A percentile compares a stretch with the other conserved stretches of the same genome.
These are phyloP conservation scores for Holacanthella duospinosa DNA, from an alignment of 2,888 invertebrate genomes.

Conservation along the genomic window DNA sequence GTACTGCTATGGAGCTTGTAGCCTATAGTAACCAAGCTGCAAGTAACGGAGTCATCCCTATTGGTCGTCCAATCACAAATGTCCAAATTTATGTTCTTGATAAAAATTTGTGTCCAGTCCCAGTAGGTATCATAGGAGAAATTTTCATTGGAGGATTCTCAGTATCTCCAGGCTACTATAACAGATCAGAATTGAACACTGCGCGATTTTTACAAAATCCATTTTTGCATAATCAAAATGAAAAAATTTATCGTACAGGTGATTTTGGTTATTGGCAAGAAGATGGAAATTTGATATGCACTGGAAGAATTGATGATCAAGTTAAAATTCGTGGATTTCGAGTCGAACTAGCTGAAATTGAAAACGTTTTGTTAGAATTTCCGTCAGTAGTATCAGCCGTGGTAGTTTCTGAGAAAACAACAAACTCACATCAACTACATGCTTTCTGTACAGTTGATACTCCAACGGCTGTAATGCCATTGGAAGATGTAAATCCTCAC, in stretches of 20 bases:
- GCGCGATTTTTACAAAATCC: not conserved
- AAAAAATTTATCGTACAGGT: not conserved
- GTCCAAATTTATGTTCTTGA: not conserved
- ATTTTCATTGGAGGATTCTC: not conserved
- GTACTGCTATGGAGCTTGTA: not conserved
- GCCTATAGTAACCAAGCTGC: too few relatives aligned
- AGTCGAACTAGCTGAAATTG: slow-evolving; percentile 1
- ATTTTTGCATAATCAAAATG: not conserved
- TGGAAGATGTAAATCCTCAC: not conserved
- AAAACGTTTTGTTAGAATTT: not conserved
- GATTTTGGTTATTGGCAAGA: not conserved
- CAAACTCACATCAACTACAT: not conserved
- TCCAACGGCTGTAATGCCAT: not conserved
- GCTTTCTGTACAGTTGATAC: not conserved
- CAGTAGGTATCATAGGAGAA: not conserved
- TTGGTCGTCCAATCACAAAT: not conserved
- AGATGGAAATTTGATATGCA: not conserved
- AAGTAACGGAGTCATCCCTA: not conserved
- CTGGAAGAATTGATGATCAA: not conserved
- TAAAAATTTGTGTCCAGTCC: not conserved
- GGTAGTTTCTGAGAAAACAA: not conserved
- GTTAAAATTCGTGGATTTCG: not conserved
- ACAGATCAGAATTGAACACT: not conserved
- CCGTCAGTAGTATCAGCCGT: not conserved
- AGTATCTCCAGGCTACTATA: not conserved